A percentile compares a stretch with the other conserved stretches of the same genome.
Conservation (phyloP, 1,140 invertebrate species). For the Lycorma delicatula region DNA sequence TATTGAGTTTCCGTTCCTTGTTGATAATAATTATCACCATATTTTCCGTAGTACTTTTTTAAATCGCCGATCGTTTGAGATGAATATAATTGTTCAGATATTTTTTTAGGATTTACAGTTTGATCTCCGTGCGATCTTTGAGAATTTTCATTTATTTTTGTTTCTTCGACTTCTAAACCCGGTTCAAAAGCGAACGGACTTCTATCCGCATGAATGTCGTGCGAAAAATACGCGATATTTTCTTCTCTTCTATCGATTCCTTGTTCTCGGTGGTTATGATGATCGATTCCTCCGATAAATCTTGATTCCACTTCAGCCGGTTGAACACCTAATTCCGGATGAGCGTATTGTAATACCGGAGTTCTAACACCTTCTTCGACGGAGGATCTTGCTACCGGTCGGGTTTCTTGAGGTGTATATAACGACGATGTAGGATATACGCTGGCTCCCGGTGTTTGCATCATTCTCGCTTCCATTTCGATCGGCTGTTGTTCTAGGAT, state of each 20-base stretch:
- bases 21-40: slow-evolving; percentile 19
- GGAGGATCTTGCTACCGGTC: slow-evolving; percentile 37
- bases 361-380: slow-evolving; percentile 59
- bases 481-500: too few species aligned
- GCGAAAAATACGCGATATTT: slow-evolving; percentile 30
- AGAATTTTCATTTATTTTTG: too few species aligned
- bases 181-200: slow-evolving; percentile 38
- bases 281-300: background rate
- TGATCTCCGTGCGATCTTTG: too few species aligned
- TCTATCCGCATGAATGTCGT: slow-evolving; percentile 37
- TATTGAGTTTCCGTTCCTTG: too few species aligned
- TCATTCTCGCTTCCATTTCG: slow-evolving; percentile 56
- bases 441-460: slow-evolving; percentile 52
- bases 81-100: too few species aligned
- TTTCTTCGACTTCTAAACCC: slow-evolving; percentile 26
- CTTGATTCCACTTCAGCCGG: slow-evolving; percentile 44
- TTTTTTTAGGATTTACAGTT: too few species aligned
- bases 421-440: slow-evolving; percentile 52
- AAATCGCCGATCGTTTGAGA: too few species aligned
- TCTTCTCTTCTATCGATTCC: slow-evolving; percentile 33
- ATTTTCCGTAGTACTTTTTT: slow-evolving; percentile 26
- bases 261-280: background rate
- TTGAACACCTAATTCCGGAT: slow-evolving; percentile 66
- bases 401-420: slow-evolving; percentile 44
- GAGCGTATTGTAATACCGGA: slow-evolving; percentile 66